Conservation (phyloP, 1,140 invertebrate genomes). For the Bombyx mori region ASM3026992v2 NC_085119.1:9647001-9647500, state of each 20-base stretch:
- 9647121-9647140: background rate
- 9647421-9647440: too few relatives aligned
- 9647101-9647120: too few relatives aligned
- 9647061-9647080: too few relatives aligned
- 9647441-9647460: too few relatives aligned
- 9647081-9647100: too few relatives aligned
- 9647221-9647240: constrained; percentile 10
- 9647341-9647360: constrained; percentile 19
- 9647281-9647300: constrained; percentile 28
- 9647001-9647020: too few relatives aligned
- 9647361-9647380: constrained; percentile 27
- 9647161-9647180: background rate
- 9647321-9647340: constrained; percentile 14
- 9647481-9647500: too few relatives aligned
- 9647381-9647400: constrained; percentile 11
- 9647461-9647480: too few relatives aligned
- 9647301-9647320: constrained; percentile 16
- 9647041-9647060: too few relatives aligned
- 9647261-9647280: constrained; percentile 33
- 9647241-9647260: constrained; percentile 24
- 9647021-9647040: too few relatives aligned
- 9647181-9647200: background rate
- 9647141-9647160: background rate
- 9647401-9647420: too few relatives aligned
- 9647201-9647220: constrained; percentile 7